Evolutionary conservation across 2,797 vertebrate genomes (phyloP), one percentile per base, ranked within the genome.

Genomic region (Danio aesculapii): DNA sequence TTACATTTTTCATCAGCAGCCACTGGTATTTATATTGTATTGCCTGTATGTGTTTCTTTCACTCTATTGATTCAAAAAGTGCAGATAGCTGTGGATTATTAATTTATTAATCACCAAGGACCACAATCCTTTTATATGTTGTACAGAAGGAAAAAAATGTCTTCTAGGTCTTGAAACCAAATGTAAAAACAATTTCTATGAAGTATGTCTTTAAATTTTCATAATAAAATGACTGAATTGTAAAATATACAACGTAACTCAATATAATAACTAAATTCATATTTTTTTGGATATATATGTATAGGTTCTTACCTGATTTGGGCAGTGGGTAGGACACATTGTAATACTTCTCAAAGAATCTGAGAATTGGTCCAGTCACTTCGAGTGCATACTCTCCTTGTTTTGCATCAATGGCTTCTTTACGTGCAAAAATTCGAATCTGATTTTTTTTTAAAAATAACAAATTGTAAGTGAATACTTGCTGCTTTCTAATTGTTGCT

Each of bases 391-490:
- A 99, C 0, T 0, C 0, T 2, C 95, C 96, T 10, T 99, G 96
- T 0, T 52, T 81, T 0, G 89, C 88, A 0, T 0, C 0, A 0
- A 97, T 97, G 12, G 97, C 96, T 0, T 87, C 19, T 7, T 85
- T 92, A 11, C 96, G 95, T 12, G 96, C 97, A 89, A 93, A 99
- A 89, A 99, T 97, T 12, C 95, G 90, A 63, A 97, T 95, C 98
- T 99, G 88, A 61, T 81, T n/a, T n/a, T n/a, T n/a, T n/a, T n/a
- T 43, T 13, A 13, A 50, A 6, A 39, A 16, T 49, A 6, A 14
- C 12, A 0, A 13, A 2, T 13, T 57, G 39, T 39, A 43, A 3
- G 39, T 53, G 2, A 50, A 39, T 5, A 30, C 4, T 0, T 69
- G 39, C 21, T 46, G 19, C 39, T 52, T 71, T 49, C 19, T 16